Base-by-base conservation (phyloP, 2,888 invertebrate species). In the Caenorhabditis sp. region DNA sequence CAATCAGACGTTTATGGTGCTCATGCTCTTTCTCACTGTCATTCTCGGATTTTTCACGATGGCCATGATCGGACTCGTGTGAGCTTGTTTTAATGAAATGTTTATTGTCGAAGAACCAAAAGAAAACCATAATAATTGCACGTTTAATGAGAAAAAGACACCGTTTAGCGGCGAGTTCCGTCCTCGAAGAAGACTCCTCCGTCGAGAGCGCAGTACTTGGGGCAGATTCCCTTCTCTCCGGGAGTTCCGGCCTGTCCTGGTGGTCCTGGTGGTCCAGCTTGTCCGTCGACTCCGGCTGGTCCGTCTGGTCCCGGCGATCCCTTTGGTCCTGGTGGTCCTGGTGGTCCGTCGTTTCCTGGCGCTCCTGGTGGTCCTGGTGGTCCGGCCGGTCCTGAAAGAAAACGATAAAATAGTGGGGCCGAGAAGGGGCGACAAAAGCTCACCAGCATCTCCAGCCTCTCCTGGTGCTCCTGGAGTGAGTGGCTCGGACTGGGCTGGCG, bases 171-270 rank as follows among this genome's bases (percentile, higher is more conserved):
- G 65, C 83, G 75, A 55, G 84, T 84, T 76, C 85, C 85, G 73
- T 83, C 85, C 78, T 85, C 84, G 84, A 85, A 85, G 81, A 85
- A 85, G 76, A 85, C 80, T 63, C 85, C 85, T 66, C 85, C 85
- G 71, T 85, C 85, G 70, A 78, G 68, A 52, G 78, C 78, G 72
- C 78, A 78, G 45, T 78, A 78, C 71, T 71, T 78, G 71, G 84
- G 84, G 72, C 84, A 84, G 78, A 84, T 84, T 68, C 84, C 84
- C 78, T 81, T 81, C 74, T 81, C 82, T 80, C 84, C 84, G 35
- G 80, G 71, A 24, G 61, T 63, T 61, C 84, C 84, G 37, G 81
- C 77, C 24, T 82, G 81, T 74, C 84, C 84, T 65, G 81, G 81
- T 55, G 83, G 83, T 77, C 83, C 83, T 71, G 80, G 82, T 68